Evolutionary conservation across 2,113 vertebrate genomes (phyloP).

Genomic region (Hyperopisus bebe): DNA sequence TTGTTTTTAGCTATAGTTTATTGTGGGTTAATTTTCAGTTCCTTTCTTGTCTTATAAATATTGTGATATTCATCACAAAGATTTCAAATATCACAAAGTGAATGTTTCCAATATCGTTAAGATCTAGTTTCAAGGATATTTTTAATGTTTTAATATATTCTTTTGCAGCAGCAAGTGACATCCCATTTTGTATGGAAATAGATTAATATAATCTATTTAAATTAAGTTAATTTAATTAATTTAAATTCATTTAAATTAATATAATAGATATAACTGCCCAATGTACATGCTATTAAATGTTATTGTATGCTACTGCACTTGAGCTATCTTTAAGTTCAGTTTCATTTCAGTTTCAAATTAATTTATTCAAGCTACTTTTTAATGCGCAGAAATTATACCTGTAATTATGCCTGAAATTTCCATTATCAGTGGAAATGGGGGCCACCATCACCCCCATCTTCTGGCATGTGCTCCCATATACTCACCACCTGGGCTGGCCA

Average conservation of each 20-base stretch:
- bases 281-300: neutral
- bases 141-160: too few relatives aligned
- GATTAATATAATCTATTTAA: too few relatives aligned
- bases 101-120: too few relatives aligned
- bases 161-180: too few relatives aligned
- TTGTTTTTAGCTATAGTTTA: neutral
- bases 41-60: neutral
- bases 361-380: neutral
- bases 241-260: neutral
- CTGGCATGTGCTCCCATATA: neutral
- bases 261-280: neutral
- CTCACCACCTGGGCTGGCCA: neutral
- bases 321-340: neutral
- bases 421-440: neutral
- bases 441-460: neutral
- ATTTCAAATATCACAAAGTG: too few relatives aligned
- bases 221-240: too few relatives aligned
- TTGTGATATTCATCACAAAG: neutral
- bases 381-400: neutral
- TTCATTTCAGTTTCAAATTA: neutral
- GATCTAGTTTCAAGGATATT: too few relatives aligned
- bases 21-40: neutral
- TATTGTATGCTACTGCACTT: neutral
- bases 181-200: too few relatives aligned
- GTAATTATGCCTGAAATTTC: neutral